Evolutionary conservation across 1,140 invertebrate genomes (phyloP).

Genomic region (Pseudobourletiella spinata): DNA sequence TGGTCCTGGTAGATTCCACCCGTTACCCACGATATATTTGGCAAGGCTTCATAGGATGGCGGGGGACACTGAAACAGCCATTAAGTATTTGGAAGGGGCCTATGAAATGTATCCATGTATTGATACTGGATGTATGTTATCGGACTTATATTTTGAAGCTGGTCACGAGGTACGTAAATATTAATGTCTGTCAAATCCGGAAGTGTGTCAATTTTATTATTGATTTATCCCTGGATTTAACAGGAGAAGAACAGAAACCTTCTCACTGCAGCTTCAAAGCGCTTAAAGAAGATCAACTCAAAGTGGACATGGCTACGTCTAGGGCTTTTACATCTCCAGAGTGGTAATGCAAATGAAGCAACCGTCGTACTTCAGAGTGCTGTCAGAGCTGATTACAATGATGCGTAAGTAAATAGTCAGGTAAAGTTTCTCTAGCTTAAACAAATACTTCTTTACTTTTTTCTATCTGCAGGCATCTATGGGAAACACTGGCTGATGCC

Average conservation of each 20-base stretch:
- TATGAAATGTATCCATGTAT: neutral
- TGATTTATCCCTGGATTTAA: neutral
- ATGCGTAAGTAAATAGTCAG: slow-evolving; percentile 45
- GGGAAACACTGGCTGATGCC: slow-evolving; percentile 80
- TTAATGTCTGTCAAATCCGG: neutral
- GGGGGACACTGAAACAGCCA: neutral
- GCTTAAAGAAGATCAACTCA: slow-evolving; percentile 46
- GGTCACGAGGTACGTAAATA: neutral
- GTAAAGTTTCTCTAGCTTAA: neutral
- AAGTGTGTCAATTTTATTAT: neutral
- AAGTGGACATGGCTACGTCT: slow-evolving; percentile 73
- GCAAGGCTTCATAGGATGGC: neutral
- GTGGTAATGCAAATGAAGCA: slow-evolving; percentile 57
- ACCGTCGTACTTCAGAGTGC: slow-evolving; percentile 64
- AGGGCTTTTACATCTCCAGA: slow-evolving; percentile 60
- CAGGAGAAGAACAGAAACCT: slow-evolving; percentile 1
- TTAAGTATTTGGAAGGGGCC: slow-evolving; percentile 2
- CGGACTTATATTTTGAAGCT: slow-evolving; percentile 7
- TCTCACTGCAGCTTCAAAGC: slow-evolving; percentile 39
- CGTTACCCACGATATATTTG: neutral
- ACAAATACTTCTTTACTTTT: too few relatives aligned
- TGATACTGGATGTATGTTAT: slow-evolving; percentile 1
- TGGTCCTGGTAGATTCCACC: neutral
- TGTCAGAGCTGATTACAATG: slow-evolving; percentile 58
- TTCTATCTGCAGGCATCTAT: slow-evolving; percentile 54